phyloP scores from a whole-genome alignment of 2,888 invertebrate species.

The Trypoxylon attenuatum region DNA sequence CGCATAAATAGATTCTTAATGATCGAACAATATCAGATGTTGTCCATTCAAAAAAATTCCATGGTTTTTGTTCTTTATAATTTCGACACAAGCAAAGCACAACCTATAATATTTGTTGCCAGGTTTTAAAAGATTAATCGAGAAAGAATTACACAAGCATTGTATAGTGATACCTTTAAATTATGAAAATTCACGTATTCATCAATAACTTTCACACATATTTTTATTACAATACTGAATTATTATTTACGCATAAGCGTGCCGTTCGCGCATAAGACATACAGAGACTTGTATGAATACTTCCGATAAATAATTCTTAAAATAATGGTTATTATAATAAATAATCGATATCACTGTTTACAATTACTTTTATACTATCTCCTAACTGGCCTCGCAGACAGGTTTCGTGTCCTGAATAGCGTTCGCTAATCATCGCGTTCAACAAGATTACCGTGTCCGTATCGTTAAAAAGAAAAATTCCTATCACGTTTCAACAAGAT shows the following conservation, averaged over 20 bases:
- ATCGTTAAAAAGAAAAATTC: not conserved
- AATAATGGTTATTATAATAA: slow-evolving; percentile 54
- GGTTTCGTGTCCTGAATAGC: not conserved
- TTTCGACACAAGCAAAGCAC: too few species aligned
- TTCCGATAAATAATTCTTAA: slow-evolving; percentile 52
- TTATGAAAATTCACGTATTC: slow-evolving; percentile 11
- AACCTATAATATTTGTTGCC: not conserved
- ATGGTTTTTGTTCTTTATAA: too few species aligned
- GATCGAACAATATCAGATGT: not conserved
- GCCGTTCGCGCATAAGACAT: slow-evolving; percentile 11
- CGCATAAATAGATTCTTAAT: too few species aligned
- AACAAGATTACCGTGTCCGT: not conserved
- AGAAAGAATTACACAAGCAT: not conserved
- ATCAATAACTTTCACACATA: slow-evolving; percentile 8
- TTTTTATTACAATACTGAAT: slow-evolving; percentile 59
- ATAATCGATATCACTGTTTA: slow-evolving; percentile 49
- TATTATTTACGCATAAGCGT: slow-evolving; percentile 36
- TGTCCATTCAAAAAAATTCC: not conserved
- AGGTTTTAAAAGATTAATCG: slow-evolving; percentile 1
- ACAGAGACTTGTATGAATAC: slow-evolving; percentile 12
- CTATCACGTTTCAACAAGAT: not conserved
- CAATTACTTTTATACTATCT: slow-evolving; percentile 5
- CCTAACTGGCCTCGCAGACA: slow-evolving; percentile 3
- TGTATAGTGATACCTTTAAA: too few species aligned
- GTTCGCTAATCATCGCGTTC: not conserved